phyloP scores from a whole-genome alignment of 1,140 invertebrate genomes.

The Bursaphelenchus mucronatus region DNA sequence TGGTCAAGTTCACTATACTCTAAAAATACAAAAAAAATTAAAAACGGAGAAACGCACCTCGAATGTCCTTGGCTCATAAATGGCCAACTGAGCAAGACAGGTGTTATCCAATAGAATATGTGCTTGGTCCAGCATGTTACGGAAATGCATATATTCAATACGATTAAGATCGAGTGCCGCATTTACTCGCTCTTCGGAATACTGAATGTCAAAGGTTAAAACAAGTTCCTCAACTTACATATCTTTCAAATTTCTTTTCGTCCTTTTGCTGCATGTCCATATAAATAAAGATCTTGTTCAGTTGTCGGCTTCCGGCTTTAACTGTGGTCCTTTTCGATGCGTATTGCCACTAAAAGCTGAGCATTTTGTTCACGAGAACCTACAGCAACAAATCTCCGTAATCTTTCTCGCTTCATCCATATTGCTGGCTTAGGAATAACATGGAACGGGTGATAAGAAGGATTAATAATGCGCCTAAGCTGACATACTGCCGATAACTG shows the following conservation, averaged over 20 bases:
- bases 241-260: constrained; percentile 43
- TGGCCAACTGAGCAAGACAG: constrained; percentile 50
- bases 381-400: constrained; percentile 51
- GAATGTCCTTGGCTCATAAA: constrained; percentile 55
- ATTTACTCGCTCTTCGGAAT: constrained; percentile 45
- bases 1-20: constrained; percentile 50
- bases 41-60: constrained; percentile 38
- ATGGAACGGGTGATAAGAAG: constrained; percentile 44
- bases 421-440: constrained; percentile 52
- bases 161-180: constrained; percentile 48
- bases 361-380: constrained; percentile 5
- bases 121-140: constrained; percentile 42
- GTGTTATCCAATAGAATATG: constrained; percentile 53
- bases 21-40: constrained; percentile 32
- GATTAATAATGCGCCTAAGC: constrained; percentile 50
- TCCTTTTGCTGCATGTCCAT: constrained; percentile 53
- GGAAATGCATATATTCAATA: constrained; percentile 41
- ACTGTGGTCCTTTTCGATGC: constrained; percentile 40
- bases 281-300: constrained; percentile 51
- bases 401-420: constrained; percentile 47
- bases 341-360: constrained; percentile 57
- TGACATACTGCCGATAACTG: constrained; percentile 28
- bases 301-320: constrained; percentile 31
- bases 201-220: constrained; percentile 35
- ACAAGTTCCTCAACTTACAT: constrained; percentile 31